Base-by-base conservation (phyloP, 2,113 vertebrate genomes). In the Actenoides lindsayi region DNA sequence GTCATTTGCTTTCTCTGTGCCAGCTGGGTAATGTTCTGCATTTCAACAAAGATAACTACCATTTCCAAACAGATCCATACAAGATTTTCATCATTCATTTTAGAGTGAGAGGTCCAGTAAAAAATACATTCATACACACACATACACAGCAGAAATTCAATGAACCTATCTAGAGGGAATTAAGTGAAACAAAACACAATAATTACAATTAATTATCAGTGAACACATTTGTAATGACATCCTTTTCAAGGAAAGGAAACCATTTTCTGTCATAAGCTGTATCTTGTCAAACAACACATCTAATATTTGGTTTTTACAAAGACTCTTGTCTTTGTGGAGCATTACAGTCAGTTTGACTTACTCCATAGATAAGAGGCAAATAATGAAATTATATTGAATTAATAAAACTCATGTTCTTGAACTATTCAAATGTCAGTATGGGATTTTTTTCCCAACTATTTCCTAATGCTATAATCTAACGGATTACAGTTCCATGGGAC, bases 271-370 rank as follows among this genome's bases (percentile, higher is more conserved):
- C 70, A 87, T 89, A 94, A 89, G 54, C 93, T 96, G 94, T 41
- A 42, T 85, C 91, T 87, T 87, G 94, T 97, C 94, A 96, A 94
- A 93, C 77, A 97, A 84, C 89, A 76, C 86, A 23, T 89, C 80
- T 71, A 67, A 65, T 92, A 87, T 57, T 91, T 94, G 41, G 17
- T 0, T 25, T 94, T 95, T 91, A 62, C 89, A 90, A 89, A 84
- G 37, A 77, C 46, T 93, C 60, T 67, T 59, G 75, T 65, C 68
- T 91, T 95, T 80, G 41, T 76, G 77, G 50, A 93, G 53, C 50
- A 33, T 89, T 94, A 79, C 46, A 84, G 57, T 76, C 70, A 54
- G 76, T 95, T 89, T 93, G 62, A 69, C 57, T 87, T 92, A 60
- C 56, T 95, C 53, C 69, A 65, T 30, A 93, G 90, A 96, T 76